Evolutionary conservation across 2,888 invertebrate genomes (phyloP), one percentile per base, ranked within the genome.

Genomic region (Agrotis clavis): DNA sequence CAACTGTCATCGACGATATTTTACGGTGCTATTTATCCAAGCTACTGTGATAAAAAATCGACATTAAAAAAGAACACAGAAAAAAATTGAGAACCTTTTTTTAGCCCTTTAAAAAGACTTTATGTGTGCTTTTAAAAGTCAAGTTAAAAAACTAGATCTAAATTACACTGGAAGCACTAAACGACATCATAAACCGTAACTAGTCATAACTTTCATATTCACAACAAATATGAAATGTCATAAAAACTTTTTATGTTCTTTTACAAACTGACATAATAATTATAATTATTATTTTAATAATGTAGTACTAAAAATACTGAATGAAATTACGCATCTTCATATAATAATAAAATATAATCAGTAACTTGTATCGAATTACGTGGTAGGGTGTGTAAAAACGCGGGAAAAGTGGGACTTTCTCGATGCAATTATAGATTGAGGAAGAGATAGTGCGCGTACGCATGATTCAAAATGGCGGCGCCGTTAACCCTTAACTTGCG

Each of bases 361-460:
- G 70, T 73, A 60, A 67, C 73, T 78, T 71, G 71, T 83, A 70
- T 71, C 70, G 63, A 73, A 81, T 81, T 74, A 77, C 69, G 67
- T 74, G 56, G 72, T 82, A 78, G 83, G 88, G 83, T 83, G 88
- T 50, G 84, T 81, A 91, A 90, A 91, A 90, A 90, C 88, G 82
- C 86, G 87, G 88, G 87, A 89, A 90, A 90, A 84, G 81, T 83
- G 79, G 83, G 74, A 90, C 90, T 90, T 91, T 92, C 91, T 87
- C 86, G 74, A 79, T 74, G 88, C 86, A 89, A 92, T 92, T 92
- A 91, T 87, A 88, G 89, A 88, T 90, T 67, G 83, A 74, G 81
- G 78, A 78, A 74, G 67, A 84, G 90, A 90, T 89, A 90, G 80
- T 80, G 86, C 69, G 82, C 78, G 74, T 85, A 87, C 83, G 85